Conservation (phyloP, 2,888 invertebrate genomes). For the Timandra comae region DNA sequence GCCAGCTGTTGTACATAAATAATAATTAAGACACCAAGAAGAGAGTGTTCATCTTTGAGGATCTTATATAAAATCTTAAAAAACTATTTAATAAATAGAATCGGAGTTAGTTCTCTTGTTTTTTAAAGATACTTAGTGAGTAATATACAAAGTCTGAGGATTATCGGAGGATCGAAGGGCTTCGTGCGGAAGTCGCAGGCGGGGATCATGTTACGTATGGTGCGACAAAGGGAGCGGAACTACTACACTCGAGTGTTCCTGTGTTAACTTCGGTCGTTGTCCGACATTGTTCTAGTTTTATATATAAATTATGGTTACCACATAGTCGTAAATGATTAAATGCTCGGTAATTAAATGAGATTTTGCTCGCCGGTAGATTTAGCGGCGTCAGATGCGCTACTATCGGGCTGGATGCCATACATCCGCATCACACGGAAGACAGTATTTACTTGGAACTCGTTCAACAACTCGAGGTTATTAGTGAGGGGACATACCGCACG, state of each 20-base stretch:
- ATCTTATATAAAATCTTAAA: constrained; percentile 21
- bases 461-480: constrained; percentile 61
- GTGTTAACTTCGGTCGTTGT: constrained; percentile 35
- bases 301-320: constrained; percentile 9
- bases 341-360: constrained; percentile 14
- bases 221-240: constrained; percentile 62
- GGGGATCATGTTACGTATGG: constrained; percentile 56
- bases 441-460: constrained; percentile 59
- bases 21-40: constrained; percentile 73
- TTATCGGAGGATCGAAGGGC: constrained; percentile 57
- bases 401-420: constrained; percentile 48
- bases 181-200: constrained; percentile 68
- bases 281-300: constrained; percentile 28
- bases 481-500: constrained; percentile 41
- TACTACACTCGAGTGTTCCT: constrained; percentile 55
- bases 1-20: constrained; percentile 75
- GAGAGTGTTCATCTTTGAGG: constrained; percentile 41
- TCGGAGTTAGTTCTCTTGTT: constrained; percentile 20
- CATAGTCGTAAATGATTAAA: constrained; percentile 11
- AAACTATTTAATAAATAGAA: constrained; percentile 8
- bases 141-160: constrained; percentile 45
- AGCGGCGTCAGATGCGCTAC: constrained; percentile 27
- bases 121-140: constrained; percentile 22
- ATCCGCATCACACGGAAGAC: constrained; percentile 55
- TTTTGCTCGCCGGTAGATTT: constrained; percentile 5